Conservation (phyloP, 1,140 invertebrate species). For the Drosophila ohnishii region DNA sequence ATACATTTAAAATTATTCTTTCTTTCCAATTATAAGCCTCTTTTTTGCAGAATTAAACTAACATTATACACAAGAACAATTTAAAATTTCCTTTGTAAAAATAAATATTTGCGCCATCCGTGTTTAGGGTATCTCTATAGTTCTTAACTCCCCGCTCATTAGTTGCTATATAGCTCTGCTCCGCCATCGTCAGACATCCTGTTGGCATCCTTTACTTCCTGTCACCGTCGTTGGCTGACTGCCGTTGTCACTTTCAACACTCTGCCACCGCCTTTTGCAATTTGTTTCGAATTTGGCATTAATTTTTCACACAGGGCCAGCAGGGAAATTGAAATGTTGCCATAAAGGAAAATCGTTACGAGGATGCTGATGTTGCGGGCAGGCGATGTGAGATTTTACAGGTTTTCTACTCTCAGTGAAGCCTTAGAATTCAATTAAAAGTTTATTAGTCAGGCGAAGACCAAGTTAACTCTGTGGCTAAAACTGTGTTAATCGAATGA, state of each 20-base stretch:
- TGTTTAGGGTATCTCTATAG: slow-evolving; percentile 3
- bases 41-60: background rate
- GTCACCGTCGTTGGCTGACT: slow-evolving; percentile 27
- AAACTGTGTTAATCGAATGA: slow-evolving; percentile 58
- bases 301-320: slow-evolving; percentile 76
- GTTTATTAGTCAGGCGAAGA: slow-evolving; percentile 56
- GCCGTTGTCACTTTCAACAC: slow-evolving; percentile 60
- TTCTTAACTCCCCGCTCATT: slow-evolving; percentile 8
- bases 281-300: slow-evolving; percentile 79
- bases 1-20: background rate
- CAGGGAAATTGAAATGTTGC: slow-evolving; percentile 79
- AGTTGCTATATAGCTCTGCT: background rate
- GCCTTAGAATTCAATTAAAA: slow-evolving; percentile 74
- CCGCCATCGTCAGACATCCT: slow-evolving; percentile 22
- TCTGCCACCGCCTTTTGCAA: slow-evolving; percentile 58
- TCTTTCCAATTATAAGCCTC: background rate
- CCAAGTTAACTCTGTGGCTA: slow-evolving; percentile 46
- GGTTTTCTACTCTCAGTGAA: slow-evolving; percentile 43
- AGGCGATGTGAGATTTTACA: slow-evolving; percentile 14
- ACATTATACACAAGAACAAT: background rate
- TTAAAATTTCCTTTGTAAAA: background rate
- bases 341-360: slow-evolving; percentile 73
- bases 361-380: slow-evolving; percentile 11
- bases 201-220: slow-evolving; percentile 72
- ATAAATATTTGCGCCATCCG: too few relatives aligned